phyloP scores from a whole-genome alignment of 2,797 vertebrate genomes.

The Catamblyrhynchus diadema region DNA sequence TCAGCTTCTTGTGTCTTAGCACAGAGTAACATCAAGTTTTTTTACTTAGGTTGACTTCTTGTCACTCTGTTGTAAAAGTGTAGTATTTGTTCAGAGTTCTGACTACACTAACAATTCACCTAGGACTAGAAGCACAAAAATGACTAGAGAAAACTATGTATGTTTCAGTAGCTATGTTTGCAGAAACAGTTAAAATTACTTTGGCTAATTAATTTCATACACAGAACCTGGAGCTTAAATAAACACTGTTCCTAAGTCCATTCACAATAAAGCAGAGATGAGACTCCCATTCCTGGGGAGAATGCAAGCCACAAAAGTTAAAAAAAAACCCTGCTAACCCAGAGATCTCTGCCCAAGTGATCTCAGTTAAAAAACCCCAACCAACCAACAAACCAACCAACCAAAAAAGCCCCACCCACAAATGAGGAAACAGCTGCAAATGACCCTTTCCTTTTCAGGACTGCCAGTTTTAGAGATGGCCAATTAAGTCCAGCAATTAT shows the following conservation, averaged over 20 bases:
- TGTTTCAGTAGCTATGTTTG: not conserved
- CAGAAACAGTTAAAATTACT: not conserved
- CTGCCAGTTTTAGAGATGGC: not conserved
- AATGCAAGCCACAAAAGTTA: not conserved
- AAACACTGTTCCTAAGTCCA: rapidly evolving
- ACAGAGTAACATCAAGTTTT: not conserved
- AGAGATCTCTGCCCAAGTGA: not conserved
- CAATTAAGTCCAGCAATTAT: not conserved
- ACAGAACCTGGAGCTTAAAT: not conserved
- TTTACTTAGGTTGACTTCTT: not conserved
- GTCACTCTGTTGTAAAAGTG: not conserved
- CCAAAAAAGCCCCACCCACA: not conserved
- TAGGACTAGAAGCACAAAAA: not conserved
- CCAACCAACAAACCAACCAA: not conserved
- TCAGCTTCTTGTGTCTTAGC: not conserved
- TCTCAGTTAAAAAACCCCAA: not conserved
- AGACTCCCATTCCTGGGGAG: not conserved
- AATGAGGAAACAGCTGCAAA: not conserved
- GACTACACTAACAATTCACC: rapidly evolving
- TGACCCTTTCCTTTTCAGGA: not conserved
- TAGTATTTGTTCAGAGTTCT: not conserved
- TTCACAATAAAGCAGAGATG: not conserved
- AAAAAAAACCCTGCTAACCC: not conserved
- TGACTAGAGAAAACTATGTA: rapidly evolving
- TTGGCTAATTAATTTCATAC: not conserved